A percentile compares a stretch with the other conserved stretches of the same genome.
These are phyloP conservation scores for Heliconius ismenius DNA, from an alignment of 2,888 invertebrate genomes.

Conservation along the genomic window DNA sequence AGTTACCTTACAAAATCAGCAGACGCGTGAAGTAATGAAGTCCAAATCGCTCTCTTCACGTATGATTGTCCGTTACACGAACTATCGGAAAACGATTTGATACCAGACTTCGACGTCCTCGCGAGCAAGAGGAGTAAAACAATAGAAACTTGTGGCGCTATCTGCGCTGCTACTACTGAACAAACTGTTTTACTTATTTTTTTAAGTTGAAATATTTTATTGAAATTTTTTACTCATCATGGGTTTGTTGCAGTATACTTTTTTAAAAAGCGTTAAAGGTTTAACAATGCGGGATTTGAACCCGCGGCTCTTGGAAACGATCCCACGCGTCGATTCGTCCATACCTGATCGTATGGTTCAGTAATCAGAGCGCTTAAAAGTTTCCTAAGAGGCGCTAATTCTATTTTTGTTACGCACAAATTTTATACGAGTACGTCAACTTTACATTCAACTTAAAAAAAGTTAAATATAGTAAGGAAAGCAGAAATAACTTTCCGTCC, in stretches of 20 bases:
- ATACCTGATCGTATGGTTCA: no score
- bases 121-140: conserved; percentile 59
- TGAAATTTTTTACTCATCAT: not conserved
- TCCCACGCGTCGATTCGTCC: no score
- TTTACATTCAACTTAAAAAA: no score
- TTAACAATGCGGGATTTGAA: not conserved
- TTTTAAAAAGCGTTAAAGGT: not conserved
- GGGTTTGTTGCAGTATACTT: not conserved
- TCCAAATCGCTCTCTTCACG: conserved; percentile 57
- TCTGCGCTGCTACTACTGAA: conserved; percentile 44
- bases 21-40: conserved; percentile 43
- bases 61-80: conserved; percentile 74
- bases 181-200: not conserved
- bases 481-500: not conserved
- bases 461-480: no score
- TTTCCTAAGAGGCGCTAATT: no score
- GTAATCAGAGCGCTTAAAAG: no score
- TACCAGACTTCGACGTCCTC: conserved; percentile 55
- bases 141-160: conserved; percentile 70
- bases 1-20: conserved; percentile 42
- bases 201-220: no score
- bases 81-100: conserved; percentile 77
- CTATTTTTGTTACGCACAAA: no score
- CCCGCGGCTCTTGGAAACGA: not conserved
- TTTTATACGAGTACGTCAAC: no score